Percentiles rank a stretch among this genome's conserved stretches.
phyloP scores from a whole-genome alignment of 2,797 vertebrate genomes.

The Apogon hyalosoma region DNA sequence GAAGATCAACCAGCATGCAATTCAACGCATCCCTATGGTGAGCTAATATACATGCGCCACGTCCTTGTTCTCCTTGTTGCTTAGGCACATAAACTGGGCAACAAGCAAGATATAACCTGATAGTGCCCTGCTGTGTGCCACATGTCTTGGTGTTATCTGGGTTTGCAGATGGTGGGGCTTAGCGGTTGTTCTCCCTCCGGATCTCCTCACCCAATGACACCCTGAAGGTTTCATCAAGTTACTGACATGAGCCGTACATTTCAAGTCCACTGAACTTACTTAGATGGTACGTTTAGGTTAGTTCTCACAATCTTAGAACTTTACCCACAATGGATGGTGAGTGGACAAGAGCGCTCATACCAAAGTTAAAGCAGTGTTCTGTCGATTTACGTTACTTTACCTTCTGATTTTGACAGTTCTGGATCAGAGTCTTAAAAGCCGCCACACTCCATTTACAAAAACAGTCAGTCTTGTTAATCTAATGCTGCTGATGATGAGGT shows the following conservation, averaged over 20 bases:
- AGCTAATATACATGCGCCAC: slow-evolving; percentile 71
- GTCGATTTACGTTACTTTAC: neutral
- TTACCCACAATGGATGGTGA: too few species aligned
- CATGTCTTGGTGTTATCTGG: slow-evolving; percentile 76
- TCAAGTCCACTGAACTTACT: slow-evolving; percentile 15
- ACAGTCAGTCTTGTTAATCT: too few species aligned
- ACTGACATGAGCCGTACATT: slow-evolving; percentile 15
- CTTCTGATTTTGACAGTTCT: too few species aligned
- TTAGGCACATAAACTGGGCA: slow-evolving; percentile 65
- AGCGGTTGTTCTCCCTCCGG: slow-evolving; percentile 53
- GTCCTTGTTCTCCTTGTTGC: slow-evolving; percentile 71
- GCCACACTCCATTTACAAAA: too few species aligned
- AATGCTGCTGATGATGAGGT: too few species aligned
- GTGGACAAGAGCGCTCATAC: too few species aligned
- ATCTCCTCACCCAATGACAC: slow-evolving; percentile 56
- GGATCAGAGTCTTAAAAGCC: too few species aligned
- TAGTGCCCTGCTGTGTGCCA: slow-evolving; percentile 73
- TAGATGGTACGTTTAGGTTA: neutral
- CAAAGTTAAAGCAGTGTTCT: neutral
- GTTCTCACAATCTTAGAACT: too few species aligned
- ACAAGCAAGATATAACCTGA: slow-evolving; percentile 68
- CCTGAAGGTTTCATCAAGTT: slow-evolving; percentile 41
- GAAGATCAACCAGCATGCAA: slow-evolving; percentile 67
- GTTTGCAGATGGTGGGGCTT: slow-evolving; percentile 74
- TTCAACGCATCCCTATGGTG: slow-evolving; percentile 61